Evolutionary conservation across 2,888 invertebrate genomes (phyloP).

Genomic region (Blera fallax): DNA sequence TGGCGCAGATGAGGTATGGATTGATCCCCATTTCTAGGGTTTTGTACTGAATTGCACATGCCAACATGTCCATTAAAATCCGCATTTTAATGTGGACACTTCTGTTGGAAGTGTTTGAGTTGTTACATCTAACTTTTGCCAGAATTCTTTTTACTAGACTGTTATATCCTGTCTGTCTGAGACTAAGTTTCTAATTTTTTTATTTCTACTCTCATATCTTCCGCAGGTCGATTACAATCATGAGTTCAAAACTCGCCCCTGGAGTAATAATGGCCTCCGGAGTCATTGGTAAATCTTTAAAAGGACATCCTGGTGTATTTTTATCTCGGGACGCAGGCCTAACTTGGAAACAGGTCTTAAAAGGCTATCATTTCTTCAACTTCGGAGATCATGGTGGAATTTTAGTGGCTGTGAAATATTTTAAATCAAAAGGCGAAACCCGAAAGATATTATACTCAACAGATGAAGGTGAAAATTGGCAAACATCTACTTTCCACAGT

Average conservation of each 20-base stretch:
- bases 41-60: no score
- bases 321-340: conserved; percentile 91
- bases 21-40: no score
- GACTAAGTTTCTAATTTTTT: background rate
- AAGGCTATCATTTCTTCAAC: conserved; percentile 92
- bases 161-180: no score
- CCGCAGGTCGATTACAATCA: conserved; percentile 88
- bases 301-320: conserved; percentile 91
- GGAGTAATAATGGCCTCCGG: conserved; percentile 95
- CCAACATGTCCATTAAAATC: no score
- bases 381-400: conserved; percentile 96
- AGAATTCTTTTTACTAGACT: no score
- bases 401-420: conserved; percentile 92
- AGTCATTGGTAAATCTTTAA: conserved; percentile 88
- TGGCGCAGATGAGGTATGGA: no score
- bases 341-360: conserved; percentile 91
- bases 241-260: conserved; percentile 93
- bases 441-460: conserved; percentile 91
- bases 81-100: no score
- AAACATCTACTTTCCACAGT: conserved; percentile 87
- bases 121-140: no score
- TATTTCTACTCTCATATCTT: conserved; percentile 79
- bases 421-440: conserved; percentile 89
- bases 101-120: no score
- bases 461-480: conserved; percentile 93